Conservation (phyloP, 2,113 vertebrate genomes). For the Gallinago undulata region DNA sequence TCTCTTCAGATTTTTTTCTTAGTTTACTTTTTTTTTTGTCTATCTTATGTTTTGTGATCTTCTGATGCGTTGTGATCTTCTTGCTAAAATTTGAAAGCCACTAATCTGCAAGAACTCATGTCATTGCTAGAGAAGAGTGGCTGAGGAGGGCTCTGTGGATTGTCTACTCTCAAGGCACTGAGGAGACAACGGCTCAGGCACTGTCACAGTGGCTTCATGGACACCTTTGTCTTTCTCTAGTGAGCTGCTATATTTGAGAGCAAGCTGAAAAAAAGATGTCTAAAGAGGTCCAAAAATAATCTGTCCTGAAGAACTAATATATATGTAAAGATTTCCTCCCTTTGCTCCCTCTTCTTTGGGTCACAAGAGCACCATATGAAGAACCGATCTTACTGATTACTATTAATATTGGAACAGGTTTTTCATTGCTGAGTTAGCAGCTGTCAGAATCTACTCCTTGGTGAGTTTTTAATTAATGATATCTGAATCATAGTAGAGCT, state of each 20-base stretch:
- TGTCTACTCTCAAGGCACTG: neutral
- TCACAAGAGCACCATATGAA: neutral
- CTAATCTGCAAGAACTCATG: neutral
- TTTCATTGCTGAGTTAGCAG: neutral
- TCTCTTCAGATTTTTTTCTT: neutral
- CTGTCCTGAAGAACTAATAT: neutral
- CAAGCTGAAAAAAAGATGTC: neutral
- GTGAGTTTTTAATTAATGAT: neutral
- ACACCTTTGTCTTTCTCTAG: neutral
- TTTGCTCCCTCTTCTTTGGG: neutral
- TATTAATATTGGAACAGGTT: neutral
- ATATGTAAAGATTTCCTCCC: neutral
- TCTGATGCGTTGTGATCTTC: neutral
- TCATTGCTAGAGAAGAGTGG: neutral
- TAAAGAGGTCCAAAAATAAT: neutral
- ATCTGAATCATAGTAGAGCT: neutral
- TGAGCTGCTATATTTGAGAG: neutral
- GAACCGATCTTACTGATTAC: neutral
- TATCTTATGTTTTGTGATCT: neutral
- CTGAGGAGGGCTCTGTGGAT: neutral
- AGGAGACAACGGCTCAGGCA: neutral
- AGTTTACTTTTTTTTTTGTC: neutral
- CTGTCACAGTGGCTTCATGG: neutral
- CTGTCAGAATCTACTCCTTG: neutral
- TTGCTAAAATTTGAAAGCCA: neutral